Evolutionary conservation across 2,888 invertebrate species (phyloP), one percentile per base, ranked within the genome.

Genomic region (Eurytoma californica): DNA sequence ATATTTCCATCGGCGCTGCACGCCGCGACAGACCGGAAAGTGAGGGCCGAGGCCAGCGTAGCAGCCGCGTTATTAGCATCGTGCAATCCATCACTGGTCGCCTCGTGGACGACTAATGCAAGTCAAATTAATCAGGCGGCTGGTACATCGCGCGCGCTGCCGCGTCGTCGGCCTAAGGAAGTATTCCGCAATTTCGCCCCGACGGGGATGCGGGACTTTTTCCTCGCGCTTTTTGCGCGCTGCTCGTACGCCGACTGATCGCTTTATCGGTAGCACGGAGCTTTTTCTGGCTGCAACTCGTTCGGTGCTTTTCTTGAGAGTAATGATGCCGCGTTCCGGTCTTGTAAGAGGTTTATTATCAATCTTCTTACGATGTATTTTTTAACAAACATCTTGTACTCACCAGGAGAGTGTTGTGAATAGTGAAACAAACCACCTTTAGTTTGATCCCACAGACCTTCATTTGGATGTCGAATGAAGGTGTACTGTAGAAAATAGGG

Each of bases 41-140:
- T 39, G 39, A 39, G 3, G 39, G 4, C 39, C 7, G 39, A 3
- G 39, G 16, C 24, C 18, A 51, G 12, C 28, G 63, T 53, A 72
- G 60, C 24, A 13, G 18, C 55, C 14, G 30, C 58, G 51, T 75
- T 75, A 75, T 75, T 75, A 75, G 75, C 68, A 66, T 68, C 28
- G 49, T 60, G 16, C 75, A 49, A 75, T 75, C 65, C 67, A 75
- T 75, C 75, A 68, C 53, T 53, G 30, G n/a, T 30, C 61, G 4
- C 2, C 14, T n/a, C n/a, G n/a, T 30, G 14, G 55, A 18, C 72
- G 20, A 72, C 53, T 53, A n/a, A 70, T 60, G 60, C 60, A 72
- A 60, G 70, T 72, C 60, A 51, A 72, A 72, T 72, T 72, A 72
- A 72, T 72, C 60, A 60, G 55, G 47, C 16, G 57, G 7, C 7